Percentiles rank a stretch among this genome's conserved stretches.
Evolutionary conservation across 2,113 vertebrate genomes (phyloP).

Genomic region (Tinamus guttatus): DNA sequence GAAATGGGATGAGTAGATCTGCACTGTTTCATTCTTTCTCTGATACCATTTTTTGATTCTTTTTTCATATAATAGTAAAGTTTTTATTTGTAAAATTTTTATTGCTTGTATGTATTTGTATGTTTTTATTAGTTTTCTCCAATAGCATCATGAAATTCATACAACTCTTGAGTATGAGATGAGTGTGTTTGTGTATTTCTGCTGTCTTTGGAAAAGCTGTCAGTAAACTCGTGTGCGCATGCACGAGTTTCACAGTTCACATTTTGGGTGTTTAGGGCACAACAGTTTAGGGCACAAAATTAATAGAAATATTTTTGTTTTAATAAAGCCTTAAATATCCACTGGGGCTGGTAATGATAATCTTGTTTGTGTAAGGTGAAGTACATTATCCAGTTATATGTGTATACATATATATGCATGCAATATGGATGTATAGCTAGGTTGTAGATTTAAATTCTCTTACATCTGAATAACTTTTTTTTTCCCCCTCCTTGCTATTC

Average conservation of each 20-base stretch:
- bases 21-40: not conserved
- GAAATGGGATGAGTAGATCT: not conserved
- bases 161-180: not conserved
- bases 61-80: not conserved
- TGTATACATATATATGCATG: not conserved
- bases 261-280: not conserved
- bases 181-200: not conserved
- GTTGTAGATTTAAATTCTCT: not conserved
- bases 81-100: too few species aligned
- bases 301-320: not conserved
- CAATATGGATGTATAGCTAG: not conserved
- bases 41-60: not conserved
- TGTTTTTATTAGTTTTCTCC: not conserved
- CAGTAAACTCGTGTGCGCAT: not conserved
- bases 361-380: not conserved
- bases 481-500: not conserved
- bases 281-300: not conserved
- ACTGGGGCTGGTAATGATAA: not conserved
- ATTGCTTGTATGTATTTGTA: too few species aligned
- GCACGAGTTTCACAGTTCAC: not conserved
- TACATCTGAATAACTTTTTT: not conserved
- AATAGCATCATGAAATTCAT: not conserved
- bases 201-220: not conserved
- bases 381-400: fast-evolving
- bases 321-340: not conserved